Evolutionary conservation across 2,797 vertebrate genomes (phyloP).

Genomic region (Falco biarmicus): DNA sequence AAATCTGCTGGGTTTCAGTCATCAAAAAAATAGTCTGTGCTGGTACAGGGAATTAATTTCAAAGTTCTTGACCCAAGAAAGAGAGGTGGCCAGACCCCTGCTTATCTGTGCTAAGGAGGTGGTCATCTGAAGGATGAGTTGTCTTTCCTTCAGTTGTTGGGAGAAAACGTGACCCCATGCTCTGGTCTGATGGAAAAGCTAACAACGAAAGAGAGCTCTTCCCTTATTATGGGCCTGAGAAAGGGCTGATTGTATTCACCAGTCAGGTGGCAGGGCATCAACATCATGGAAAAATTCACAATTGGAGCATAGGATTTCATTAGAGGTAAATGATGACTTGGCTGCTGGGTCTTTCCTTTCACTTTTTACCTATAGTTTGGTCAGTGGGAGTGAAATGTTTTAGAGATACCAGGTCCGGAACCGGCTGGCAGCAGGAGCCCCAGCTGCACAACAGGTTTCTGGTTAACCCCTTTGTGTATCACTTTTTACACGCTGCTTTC

Average conservation of each 20-base stretch:
- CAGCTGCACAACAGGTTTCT: background rate
- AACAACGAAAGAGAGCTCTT: background rate
- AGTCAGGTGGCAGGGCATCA: conserved; percentile 36
- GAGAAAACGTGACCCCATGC: background rate
- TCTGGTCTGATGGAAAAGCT: background rate
- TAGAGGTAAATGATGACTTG: conserved; percentile 5
- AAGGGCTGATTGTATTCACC: conserved; percentile 26
- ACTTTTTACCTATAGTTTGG: background rate
- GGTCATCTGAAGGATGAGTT: background rate
- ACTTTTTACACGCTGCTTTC: background rate
- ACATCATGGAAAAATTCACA: background rate
- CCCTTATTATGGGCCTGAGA: background rate
- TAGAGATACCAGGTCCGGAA: background rate
- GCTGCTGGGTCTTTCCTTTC: background rate
- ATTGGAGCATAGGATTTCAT: background rate
- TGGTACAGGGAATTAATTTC: background rate
- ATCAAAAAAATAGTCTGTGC: background rate
- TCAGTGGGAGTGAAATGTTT: background rate
- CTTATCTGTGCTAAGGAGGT: background rate
- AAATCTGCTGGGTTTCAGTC: background rate
- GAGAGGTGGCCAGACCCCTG: background rate
- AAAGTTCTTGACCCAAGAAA: background rate
- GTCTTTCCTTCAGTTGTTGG: background rate
- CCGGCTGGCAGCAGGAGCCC: background rate
- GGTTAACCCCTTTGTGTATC: background rate